Evolutionary conservation across 2,797 vertebrate species (phyloP).

Genomic region (Scolopax bukidnonensis): DNA sequence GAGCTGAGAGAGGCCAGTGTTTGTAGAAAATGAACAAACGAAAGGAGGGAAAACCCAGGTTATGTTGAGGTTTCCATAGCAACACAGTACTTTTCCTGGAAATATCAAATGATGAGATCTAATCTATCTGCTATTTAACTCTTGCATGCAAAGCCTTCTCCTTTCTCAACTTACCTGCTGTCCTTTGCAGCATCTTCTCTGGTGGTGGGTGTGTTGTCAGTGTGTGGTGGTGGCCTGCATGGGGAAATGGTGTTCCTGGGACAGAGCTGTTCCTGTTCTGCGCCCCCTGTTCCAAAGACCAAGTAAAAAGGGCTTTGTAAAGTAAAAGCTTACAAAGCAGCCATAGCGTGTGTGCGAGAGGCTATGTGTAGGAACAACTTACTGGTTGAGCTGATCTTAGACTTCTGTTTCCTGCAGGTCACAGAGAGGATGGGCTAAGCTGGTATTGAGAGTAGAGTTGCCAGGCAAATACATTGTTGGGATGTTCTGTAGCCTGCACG

Average conservation of each 20-base stretch:
- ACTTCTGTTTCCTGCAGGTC: background rate
- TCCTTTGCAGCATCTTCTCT: background rate
- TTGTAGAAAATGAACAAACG: conserved; percentile 54
- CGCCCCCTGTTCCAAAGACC: background rate
- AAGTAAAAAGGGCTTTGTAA: background rate
- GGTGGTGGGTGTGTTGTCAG: background rate
- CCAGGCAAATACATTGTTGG: background rate
- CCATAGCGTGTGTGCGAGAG: background rate
- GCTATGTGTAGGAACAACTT: background rate
- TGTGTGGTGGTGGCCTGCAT: background rate
- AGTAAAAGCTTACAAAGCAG: background rate
- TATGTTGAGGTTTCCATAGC: conserved; percentile 65
- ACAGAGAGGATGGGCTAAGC: background rate
- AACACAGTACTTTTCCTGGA: conserved; percentile 61
- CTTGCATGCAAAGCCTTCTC: background rate
- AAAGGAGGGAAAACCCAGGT: conserved; percentile 50
- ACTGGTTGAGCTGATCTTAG: background rate
- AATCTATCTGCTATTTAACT: conserved; percentile 51
- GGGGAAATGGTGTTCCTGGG: background rate
- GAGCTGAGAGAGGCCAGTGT: background rate
- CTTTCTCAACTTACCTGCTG: background rate
- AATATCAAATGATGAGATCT: conserved; percentile 49
- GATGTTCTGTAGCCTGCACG: background rate
- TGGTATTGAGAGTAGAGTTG: background rate
- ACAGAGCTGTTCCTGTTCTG: background rate